Evolutionary conservation across 2,113 vertebrate species (phyloP).

Genomic region (Oxyruncus cristatus): DNA sequence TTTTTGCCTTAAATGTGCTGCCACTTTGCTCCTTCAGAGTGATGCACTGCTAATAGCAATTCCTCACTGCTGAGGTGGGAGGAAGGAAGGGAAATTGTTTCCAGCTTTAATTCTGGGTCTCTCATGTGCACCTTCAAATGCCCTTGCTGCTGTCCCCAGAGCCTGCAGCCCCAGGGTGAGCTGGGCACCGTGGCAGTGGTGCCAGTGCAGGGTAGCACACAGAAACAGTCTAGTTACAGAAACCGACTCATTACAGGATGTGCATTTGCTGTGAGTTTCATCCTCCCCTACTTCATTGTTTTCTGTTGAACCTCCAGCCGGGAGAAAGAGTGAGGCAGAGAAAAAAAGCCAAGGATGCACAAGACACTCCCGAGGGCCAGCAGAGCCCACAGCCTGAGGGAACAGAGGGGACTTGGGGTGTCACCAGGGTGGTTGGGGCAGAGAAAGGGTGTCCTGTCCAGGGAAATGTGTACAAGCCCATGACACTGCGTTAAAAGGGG

Average conservation of each 20-base stretch:
- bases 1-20: conserved; percentile 55
- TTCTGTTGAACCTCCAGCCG: background rate
- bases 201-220: background rate
- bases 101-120: background rate
- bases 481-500: accelerated
- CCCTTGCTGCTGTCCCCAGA: background rate
- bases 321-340: background rate
- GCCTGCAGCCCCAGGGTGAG: background rate
- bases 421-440: background rate
- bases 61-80: background rate
- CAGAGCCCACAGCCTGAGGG: background rate
- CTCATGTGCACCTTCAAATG: accelerated
- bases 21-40: background rate
- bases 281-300: background rate
- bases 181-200: accelerated
- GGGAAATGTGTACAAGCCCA: background rate
- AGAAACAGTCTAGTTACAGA: background rate
- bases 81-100: background rate
- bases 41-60: background rate
- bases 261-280: background rate
- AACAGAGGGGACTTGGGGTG: background rate
- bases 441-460: background rate
- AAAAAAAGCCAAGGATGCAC: background rate
- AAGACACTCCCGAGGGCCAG: accelerated
- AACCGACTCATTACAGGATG: accelerated